phyloP scores from a whole-genome alignment of 2,797 vertebrate genomes.

The Phoebastria nigripes region DNA sequence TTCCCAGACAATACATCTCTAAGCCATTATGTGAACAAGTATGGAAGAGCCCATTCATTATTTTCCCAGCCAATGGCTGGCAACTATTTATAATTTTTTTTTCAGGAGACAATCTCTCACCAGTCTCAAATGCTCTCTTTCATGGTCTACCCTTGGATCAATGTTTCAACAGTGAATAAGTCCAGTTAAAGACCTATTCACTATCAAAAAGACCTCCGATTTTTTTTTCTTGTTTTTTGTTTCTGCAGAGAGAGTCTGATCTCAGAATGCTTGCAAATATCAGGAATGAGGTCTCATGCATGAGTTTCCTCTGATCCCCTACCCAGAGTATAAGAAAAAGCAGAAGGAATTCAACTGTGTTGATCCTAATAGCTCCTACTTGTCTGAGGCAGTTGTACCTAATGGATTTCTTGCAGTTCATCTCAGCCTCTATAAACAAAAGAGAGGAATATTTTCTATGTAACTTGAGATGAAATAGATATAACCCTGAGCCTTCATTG shows the following conservation, averaged over 20 bases:
- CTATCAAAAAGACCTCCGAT: background rate
- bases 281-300: background rate
- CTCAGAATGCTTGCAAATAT: background rate
- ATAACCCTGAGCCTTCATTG: background rate
- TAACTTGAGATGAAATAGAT: background rate
- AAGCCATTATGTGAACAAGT: background rate
- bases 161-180: background rate
- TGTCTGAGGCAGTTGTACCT: background rate
- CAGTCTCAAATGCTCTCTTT: background rate
- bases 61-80: background rate
- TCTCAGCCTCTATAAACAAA: background rate
- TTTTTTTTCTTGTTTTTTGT: background rate
- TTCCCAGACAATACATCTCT: background rate
- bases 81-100: background rate
- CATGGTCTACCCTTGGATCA: background rate
- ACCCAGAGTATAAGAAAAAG: background rate
- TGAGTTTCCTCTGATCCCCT: background rate
- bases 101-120: background rate
- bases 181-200: background rate
- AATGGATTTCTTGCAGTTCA: background rate
- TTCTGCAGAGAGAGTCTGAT: background rate
- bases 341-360: background rate
- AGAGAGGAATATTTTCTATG: background rate
- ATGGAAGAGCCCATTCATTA: fast-evolving
- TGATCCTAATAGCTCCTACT: background rate